Evolutionary conservation across 1,140 invertebrate species (phyloP).

Genomic region (Mylabris phalerata): DNA sequence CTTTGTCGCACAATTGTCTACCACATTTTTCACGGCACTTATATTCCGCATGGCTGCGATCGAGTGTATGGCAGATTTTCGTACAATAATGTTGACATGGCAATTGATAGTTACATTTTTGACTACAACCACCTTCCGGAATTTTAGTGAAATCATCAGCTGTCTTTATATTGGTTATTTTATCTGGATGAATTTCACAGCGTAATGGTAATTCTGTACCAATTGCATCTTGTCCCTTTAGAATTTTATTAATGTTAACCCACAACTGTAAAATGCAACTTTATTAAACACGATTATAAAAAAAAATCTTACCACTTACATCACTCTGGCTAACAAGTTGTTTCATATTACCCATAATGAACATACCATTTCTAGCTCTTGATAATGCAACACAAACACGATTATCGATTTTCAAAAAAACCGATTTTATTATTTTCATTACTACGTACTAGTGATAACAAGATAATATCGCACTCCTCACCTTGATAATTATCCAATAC

Average conservation of each 20-base stretch:
- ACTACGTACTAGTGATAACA: slow-evolving; percentile 76
- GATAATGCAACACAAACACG: slow-evolving; percentile 80
- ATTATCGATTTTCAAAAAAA: slow-evolving; percentile 68
- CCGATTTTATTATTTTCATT: slow-evolving; percentile 63
- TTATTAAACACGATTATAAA: too few species aligned
- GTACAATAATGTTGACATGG: slow-evolving; percentile 51
- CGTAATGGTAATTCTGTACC: slow-evolving; percentile 42
- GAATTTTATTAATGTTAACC: slow-evolving; percentile 45
- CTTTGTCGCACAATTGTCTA: slow-evolving; percentile 42
- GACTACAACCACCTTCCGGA: slow-evolving; percentile 47
- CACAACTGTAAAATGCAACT: slow-evolving; percentile 40
- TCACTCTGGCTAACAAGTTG: slow-evolving; percentile 26
- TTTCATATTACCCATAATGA: slow-evolving; percentile 49
- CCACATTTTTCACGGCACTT: slow-evolving; percentile 35
- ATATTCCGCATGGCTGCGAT: slow-evolving; percentile 42
- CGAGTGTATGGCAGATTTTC: slow-evolving; percentile 47
- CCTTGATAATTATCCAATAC: slow-evolving; percentile 81
- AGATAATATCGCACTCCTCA: slow-evolving; percentile 77
- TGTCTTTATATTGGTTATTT: slow-evolving; percentile 33
- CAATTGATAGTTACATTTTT: slow-evolving; percentile 40
- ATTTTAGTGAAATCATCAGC: slow-evolving; percentile 44
- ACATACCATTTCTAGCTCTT: slow-evolving; percentile 66
- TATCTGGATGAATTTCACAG: slow-evolving; percentile 46
- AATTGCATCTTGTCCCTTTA: slow-evolving; percentile 42
- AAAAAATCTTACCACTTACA: slow-evolving; percentile 15